A percentile compares a stretch with the other conserved stretches of the same genome.
Evolutionary conservation across 2,113 vertebrate genomes (phyloP).

Genomic region (Colinus virginianus): DNA sequence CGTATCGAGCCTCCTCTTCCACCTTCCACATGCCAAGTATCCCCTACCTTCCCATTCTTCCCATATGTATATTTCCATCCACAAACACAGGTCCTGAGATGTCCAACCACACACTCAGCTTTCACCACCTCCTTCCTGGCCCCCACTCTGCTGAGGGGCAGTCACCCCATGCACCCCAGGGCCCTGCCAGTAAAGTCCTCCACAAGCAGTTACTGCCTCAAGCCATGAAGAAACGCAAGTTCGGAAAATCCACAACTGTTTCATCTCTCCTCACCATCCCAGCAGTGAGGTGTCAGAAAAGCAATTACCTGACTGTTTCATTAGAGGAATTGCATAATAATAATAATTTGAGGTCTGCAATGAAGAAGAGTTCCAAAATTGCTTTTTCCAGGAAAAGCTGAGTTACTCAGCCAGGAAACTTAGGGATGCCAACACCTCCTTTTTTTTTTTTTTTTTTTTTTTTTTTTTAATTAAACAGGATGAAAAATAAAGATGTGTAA

Average conservation of each 20-base stretch:
- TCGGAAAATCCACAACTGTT: background rate
- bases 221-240: background rate
- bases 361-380: background rate
- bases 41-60: background rate
- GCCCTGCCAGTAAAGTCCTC: background rate
- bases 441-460: background rate
- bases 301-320: background rate
- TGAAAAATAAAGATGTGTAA: background rate
- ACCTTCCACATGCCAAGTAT: background rate
- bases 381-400: background rate
- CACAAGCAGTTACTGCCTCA: background rate
- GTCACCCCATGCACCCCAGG: background rate
- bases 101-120: background rate
- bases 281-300: background rate
- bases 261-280: background rate
- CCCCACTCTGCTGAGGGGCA: background rate
- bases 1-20: background rate
- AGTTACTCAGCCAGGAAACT: background rate
- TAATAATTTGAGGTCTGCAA: background rate
- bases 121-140: background rate
- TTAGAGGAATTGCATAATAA: background rate
- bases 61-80: background rate
- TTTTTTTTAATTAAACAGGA: background rate
- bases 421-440: background rate
- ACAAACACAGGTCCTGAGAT: background rate